Percentiles rank a stretch among this genome's conserved stretches.
phyloP scores from a whole-genome alignment of 2,113 vertebrate species.

The Sander vitreus region DNA sequence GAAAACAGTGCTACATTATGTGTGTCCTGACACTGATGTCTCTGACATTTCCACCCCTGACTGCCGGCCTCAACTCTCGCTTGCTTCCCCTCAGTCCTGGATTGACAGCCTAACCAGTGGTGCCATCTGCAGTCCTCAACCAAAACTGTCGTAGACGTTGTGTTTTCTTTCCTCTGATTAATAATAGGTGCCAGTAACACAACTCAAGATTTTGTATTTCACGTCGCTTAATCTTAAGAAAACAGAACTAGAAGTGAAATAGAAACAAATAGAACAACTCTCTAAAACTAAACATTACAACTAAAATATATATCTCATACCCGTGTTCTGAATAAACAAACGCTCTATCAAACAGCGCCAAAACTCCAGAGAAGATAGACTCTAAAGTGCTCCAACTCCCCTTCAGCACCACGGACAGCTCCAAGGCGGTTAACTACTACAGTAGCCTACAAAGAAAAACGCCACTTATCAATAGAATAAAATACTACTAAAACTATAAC shows the following conservation, averaged over 20 bases:
- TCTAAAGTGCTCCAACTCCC: neutral
- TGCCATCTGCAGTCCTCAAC: constrained; percentile 74
- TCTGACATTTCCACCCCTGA: neutral
- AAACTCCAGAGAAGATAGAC: neutral
- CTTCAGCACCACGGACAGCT: constrained; percentile 81
- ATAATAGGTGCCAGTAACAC: neutral
- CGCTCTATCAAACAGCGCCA: neutral
- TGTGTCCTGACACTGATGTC: neutral
- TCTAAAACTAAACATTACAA: neutral
- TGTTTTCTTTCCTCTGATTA: neutral
- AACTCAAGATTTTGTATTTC: neutral
- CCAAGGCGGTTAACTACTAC: neutral
- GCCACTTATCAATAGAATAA: neutral
- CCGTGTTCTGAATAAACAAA: neutral
- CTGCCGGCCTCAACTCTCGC: neutral
- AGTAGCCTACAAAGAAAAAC: neutral
- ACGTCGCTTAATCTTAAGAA: neutral
- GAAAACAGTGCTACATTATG: neutral
- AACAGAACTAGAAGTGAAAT: neutral
- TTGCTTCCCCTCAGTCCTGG: neutral
- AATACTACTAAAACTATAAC: accelerated
- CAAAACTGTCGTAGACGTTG: constrained; percentile 12
- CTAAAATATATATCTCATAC: accelerated
- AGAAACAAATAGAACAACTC: neutral
- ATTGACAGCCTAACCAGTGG: constrained; percentile 55